Percentiles rank a stretch among this genome's conserved stretches.
These are phyloP conservation scores for Phrynosoma blainvillii DNA, from an alignment of 2,113 vertebrate species.

Conservation along the genomic window DNA sequence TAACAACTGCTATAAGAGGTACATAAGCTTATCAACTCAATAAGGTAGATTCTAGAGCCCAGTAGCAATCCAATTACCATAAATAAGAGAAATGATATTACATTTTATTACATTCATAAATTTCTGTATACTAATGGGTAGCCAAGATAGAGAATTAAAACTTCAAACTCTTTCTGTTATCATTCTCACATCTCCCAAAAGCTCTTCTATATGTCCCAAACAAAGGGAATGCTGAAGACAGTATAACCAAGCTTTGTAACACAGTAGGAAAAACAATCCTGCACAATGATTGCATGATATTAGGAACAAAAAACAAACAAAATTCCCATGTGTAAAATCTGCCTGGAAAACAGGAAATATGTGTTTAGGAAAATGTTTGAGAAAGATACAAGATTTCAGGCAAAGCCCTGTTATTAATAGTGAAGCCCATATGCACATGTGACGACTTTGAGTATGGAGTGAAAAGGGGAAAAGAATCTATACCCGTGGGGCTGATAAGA, in stretches of 20 bases:
- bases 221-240: background rate
- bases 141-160: background rate
- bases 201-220: background rate
- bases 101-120: background rate
- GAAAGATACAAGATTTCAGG: background rate
- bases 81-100: background rate
- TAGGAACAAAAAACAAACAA: background rate
- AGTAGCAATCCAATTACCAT: background rate
- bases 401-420: background rate
- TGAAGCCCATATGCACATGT: no score
- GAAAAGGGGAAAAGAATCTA: no score
- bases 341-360: background rate
- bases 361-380: background rate
- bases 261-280: background rate
- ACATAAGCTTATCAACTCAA: conserved; percentile 9
- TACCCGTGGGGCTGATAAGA: no score
- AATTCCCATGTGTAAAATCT: background rate
- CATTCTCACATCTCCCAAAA: background rate
- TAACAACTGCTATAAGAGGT: background rate
- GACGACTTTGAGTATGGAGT: no score
- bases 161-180: background rate
- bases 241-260: background rate
- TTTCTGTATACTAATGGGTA: background rate
- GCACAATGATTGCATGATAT: background rate
- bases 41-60: background rate